Evolutionary conservation across 2,113 vertebrate genomes (phyloP).

Genomic region (Cromileptes altivelis): DNA sequence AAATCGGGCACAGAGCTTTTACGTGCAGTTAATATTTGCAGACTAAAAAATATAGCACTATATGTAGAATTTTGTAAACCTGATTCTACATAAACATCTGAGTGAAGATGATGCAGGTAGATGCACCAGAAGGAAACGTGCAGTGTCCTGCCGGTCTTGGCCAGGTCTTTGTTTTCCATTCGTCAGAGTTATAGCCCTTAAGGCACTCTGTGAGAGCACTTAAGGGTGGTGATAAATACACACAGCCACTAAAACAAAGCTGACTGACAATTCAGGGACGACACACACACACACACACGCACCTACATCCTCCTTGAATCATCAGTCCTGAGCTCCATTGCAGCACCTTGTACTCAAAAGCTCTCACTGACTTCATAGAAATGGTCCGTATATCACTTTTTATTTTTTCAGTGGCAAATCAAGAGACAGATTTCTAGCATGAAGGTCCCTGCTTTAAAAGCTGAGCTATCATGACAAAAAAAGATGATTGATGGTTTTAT

Average conservation of each 20-base stretch:
- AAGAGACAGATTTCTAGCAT: not conserved
- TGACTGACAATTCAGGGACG: slow-evolving; percentile 79
- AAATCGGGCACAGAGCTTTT: not conserved
- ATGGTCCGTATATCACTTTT: slow-evolving; percentile 13
- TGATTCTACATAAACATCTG: not conserved
- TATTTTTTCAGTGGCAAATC: slow-evolving; percentile 5
- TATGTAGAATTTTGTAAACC: not conserved
- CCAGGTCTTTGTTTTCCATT: slow-evolving; percentile 80
- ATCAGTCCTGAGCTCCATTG: not conserved
- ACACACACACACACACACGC: slow-evolving; percentile 25
- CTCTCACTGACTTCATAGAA: slow-evolving; percentile 18
- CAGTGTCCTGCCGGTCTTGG: slow-evolving; percentile 64
- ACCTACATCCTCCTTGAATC: slow-evolving; percentile 55
- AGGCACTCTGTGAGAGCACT: slow-evolving; percentile 76
- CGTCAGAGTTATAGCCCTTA: slow-evolving; percentile 78
- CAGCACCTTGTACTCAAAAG: not conserved
- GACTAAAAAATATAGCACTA: not conserved
- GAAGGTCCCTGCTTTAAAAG: slow-evolving; percentile 39
- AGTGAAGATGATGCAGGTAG: slow-evolving; percentile 3
- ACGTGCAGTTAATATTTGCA: not conserved
- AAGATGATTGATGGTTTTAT: slow-evolving; percentile 13
- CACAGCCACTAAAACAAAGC: slow-evolving; percentile 78
- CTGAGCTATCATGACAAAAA: not conserved
- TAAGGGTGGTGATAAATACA: slow-evolving; percentile 82
- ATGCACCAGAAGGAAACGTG: slow-evolving; percentile 46